A percentile compares a stretch with the other conserved stretches of the same genome.
Evolutionary conservation across 2,113 vertebrate genomes (phyloP).

Genomic region (Podilymbus podiceps): DNA sequence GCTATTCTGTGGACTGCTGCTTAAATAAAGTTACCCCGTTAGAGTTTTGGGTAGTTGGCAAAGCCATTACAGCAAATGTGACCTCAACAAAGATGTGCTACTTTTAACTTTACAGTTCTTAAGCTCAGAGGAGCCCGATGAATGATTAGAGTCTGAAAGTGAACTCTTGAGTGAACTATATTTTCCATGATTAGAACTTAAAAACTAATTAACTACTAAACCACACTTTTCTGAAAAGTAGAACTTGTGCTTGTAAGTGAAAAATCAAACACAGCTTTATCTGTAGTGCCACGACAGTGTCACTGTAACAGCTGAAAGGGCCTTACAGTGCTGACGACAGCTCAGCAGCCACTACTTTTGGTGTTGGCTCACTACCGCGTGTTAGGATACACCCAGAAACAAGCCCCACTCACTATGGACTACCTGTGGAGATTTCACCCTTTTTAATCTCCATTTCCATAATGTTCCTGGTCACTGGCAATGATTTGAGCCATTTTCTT

Average conservation of each 20-base stretch:
- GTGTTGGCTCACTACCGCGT: neutral
- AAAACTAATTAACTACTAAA: constrained; percentile 43
- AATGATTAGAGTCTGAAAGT: neutral
- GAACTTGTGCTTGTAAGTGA: neutral
- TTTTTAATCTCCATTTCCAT: neutral
- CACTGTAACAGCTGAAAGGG: neutral
- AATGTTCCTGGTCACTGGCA: neutral
- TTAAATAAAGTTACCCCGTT: rapidly evolving
- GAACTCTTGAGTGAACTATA: neutral
- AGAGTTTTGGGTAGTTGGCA: neutral
- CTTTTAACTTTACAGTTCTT: constrained; percentile 18
- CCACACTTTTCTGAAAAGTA: neutral
- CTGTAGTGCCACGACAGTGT: neutral
- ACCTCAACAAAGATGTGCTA: neutral
- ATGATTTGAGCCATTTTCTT: neutral
- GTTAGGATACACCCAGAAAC: neutral
- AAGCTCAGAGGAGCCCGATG: neutral
- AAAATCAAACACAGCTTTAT: neutral
- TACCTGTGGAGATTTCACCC: neutral
- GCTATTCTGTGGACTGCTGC: neutral
- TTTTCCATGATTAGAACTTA: constrained; percentile 33
- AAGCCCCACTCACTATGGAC: neutral
- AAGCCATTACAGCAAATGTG: neutral
- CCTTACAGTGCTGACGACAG: neutral
- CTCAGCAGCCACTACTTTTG: neutral